These are phyloP conservation scores for Cryptus viduatorius DNA, from an alignment of 2,888 invertebrate genomes.

Conservation along the genomic window DNA sequence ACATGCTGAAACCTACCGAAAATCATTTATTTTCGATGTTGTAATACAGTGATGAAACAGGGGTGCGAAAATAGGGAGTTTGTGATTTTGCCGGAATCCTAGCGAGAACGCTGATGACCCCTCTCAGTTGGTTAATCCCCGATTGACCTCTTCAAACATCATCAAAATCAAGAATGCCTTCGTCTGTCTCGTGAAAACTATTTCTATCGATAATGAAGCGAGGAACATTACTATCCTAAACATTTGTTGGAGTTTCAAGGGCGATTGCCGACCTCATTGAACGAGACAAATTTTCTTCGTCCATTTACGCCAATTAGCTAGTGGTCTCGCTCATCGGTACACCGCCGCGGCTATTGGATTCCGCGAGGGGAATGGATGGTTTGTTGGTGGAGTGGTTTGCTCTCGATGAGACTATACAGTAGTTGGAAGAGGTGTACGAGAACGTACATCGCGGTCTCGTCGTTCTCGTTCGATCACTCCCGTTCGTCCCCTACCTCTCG, in stretches of 20 bases:
- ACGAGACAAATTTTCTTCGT: constrained; percentile 75
- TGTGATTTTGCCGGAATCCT: not conserved
- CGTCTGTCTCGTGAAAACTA: not conserved
- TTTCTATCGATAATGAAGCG: not conserved
- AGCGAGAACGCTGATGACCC: not conserved
- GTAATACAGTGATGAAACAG: not conserved
- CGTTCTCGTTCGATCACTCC: constrained; percentile 49
- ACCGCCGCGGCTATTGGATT: constrained; percentile 71
- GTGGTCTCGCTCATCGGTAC: constrained; percentile 63
- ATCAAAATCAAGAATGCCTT: not conserved
- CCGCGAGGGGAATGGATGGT: constrained; percentile 57
- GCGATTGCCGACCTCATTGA: constrained; percentile 23
- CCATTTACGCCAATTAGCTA: constrained; percentile 75
- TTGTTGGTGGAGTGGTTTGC: constrained; percentile 59
- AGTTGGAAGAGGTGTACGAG: constrained; percentile 48
- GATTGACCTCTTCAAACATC: not conserved
- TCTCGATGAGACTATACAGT: constrained; percentile 46
- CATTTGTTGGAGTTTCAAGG: not conserved
- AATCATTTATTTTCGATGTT: not conserved
- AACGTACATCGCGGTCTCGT: constrained; percentile 57
- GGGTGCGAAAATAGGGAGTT: not conserved
- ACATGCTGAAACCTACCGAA: not conserved
- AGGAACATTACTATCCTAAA: not conserved
- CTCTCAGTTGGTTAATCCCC: not conserved
- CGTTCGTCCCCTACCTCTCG: constrained; percentile 60